phyloP scores from a whole-genome alignment of 2,797 vertebrate species.

The Allenopithecus nigroviridis region DNA sequence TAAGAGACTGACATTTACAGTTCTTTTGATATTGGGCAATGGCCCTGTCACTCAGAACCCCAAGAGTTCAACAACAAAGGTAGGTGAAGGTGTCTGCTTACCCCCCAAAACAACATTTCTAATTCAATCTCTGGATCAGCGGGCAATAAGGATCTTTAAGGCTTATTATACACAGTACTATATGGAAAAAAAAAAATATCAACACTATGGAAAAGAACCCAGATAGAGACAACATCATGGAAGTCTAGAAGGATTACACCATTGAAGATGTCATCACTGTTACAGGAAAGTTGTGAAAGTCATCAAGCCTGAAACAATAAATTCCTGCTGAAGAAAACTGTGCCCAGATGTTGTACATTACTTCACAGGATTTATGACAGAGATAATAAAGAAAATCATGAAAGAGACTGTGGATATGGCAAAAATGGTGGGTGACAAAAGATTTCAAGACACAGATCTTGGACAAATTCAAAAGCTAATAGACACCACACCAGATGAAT shows the following conservation, averaged over 20 bases:
- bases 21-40: background rate
- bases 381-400: background rate
- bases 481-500: background rate
- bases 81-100: background rate
- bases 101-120: background rate
- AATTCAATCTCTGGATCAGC: background rate
- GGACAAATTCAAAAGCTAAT: background rate
- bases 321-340: background rate
- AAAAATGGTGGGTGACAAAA: background rate
- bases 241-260: background rate
- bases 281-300: background rate
- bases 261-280: background rate
- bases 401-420: background rate
- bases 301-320: background rate
- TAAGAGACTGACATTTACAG: background rate
- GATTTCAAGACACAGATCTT: background rate
- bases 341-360: background rate
- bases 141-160: background rate
- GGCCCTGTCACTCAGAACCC: background rate
- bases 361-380: background rate
- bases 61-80: background rate
- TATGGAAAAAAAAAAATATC: background rate
- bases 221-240: background rate
- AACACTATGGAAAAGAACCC: background rate
- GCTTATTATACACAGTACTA: background rate